Conservation (phyloP, 2,113 vertebrate species). For the Plotosus lineatus region DNA sequence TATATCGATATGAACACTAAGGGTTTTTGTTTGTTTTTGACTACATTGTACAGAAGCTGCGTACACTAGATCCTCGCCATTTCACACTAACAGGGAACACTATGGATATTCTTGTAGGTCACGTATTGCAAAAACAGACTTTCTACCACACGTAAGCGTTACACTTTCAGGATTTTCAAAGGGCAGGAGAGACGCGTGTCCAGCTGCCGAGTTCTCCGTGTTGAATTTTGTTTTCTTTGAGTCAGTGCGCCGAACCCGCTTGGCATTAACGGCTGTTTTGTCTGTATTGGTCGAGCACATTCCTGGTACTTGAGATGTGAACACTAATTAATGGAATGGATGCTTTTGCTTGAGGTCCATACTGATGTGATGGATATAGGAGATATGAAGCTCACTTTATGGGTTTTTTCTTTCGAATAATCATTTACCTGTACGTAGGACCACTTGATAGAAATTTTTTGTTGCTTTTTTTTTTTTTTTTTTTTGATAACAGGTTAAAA, state of each 20-base stretch:
- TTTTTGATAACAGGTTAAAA: conserved; percentile 64
- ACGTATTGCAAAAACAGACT: conserved; percentile 9
- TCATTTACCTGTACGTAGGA: conserved; percentile 72
- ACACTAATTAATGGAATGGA: conserved; percentile 58
- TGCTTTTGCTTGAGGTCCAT: conserved; percentile 66
- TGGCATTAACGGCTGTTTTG: conserved; percentile 64
- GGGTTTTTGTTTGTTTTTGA: no score
- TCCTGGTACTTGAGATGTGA: conserved; percentile 64
- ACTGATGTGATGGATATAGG: conserved; percentile 59
- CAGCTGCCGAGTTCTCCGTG: conserved; percentile 51
- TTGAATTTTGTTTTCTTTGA: conserved; percentile 55
- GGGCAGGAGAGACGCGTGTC: background rate
- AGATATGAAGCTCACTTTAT: conserved; percentile 66
- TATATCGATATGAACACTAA: conserved; percentile 27
- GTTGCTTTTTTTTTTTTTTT: conserved; percentile 45
- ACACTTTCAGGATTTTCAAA: conserved; percentile 21
- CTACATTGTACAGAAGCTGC: conserved; percentile 6
- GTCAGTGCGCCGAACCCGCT: conserved; percentile 66
- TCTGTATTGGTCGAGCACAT: conserved; percentile 59
- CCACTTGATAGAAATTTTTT: conserved; percentile 71
- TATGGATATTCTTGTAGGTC: conserved; percentile 12
- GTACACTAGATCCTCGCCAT: background rate
- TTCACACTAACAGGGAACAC: conserved; percentile 26
- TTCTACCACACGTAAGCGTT: conserved; percentile 18
- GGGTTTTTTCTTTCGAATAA: conserved; percentile 61